Evolutionary conservation across 1,140 invertebrate species (phyloP).

Genomic region (Camponotus floridanus): DNA sequence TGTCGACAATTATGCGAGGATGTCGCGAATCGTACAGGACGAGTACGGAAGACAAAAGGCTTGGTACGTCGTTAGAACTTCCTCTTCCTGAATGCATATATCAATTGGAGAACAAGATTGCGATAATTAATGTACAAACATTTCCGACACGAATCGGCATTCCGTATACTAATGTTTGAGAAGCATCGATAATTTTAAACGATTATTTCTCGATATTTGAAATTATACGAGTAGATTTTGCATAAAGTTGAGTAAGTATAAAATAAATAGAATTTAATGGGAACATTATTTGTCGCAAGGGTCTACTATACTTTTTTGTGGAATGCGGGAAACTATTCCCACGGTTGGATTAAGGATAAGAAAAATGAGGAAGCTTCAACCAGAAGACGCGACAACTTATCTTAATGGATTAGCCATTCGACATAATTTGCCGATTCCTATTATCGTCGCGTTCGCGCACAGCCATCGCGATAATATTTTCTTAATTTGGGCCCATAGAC

Average conservation of each 20-base stretch:
- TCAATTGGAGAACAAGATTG: too few species aligned
- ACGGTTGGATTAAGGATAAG: too few species aligned
- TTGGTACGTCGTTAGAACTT: neutral
- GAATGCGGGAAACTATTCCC: neutral
- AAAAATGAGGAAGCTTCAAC: neutral
- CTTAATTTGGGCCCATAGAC: constrained; percentile 69
- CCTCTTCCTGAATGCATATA: too few species aligned
- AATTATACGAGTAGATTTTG: neutral
- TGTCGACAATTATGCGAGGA: constrained; percentile 59
- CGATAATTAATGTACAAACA: too few species aligned
- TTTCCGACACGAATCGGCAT: too few species aligned
- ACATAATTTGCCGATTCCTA: constrained; percentile 68
- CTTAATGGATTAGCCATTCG: constrained; percentile 73
- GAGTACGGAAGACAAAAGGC: neutral
- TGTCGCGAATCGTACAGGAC: constrained; percentile 10
- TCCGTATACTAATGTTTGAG: neutral
- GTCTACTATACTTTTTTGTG: neutral
- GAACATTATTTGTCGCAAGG: neutral
- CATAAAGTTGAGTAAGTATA: neutral
- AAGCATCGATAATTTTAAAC: neutral
- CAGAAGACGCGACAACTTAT: constrained; percentile 63
- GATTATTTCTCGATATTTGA: neutral
- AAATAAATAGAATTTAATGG: neutral
- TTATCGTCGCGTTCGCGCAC: constrained; percentile 34
- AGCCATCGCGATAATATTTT: constrained; percentile 64